Percentiles rank a stretch among this genome's conserved stretches.
Evolutionary conservation across 2,113 vertebrate genomes (phyloP).

Genomic region (Cyprinodon tularosa): DNA sequence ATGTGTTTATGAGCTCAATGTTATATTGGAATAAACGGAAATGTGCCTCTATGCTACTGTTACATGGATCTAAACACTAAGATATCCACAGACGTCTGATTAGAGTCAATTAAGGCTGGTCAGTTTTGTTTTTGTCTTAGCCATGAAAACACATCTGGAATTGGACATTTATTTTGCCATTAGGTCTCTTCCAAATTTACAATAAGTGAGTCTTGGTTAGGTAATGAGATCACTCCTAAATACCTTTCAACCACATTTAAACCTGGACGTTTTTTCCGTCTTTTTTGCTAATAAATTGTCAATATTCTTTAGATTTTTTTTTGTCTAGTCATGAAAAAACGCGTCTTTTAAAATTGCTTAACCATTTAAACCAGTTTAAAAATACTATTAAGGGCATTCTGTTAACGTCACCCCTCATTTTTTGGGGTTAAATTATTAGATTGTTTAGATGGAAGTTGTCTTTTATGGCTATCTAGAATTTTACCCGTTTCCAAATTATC

Average conservation of each 20-base stretch:
- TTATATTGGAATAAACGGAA: slow-evolving; percentile 37
- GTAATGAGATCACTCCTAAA: not conserved
- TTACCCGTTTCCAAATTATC: not conserved
- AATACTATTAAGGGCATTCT: not conserved
- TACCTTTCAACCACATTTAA: not conserved
- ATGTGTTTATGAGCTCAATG: not conserved
- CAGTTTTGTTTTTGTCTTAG: not conserved
- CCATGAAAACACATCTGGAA: not conserved
- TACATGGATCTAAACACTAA: not conserved
- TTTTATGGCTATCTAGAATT: not conserved
- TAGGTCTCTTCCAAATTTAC: not conserved
- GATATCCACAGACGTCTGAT: not conserved
- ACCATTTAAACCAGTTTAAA: not conserved
- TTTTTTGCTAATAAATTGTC: not conserved
- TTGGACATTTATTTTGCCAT: not conserved
- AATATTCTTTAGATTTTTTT: not conserved
- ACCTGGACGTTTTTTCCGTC: not conserved
- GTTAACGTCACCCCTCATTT: no score
- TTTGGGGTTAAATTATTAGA: not conserved
- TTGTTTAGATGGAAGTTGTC: not conserved
- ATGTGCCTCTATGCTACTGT: slow-evolving; percentile 4
- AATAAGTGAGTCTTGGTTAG: not conserved
- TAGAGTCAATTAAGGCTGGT: not conserved
- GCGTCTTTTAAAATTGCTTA: not conserved
- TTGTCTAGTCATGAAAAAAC: not conserved